Evolutionary conservation across 2,888 invertebrate species (phyloP).

Genomic region (Lymantria monacha): DNA sequence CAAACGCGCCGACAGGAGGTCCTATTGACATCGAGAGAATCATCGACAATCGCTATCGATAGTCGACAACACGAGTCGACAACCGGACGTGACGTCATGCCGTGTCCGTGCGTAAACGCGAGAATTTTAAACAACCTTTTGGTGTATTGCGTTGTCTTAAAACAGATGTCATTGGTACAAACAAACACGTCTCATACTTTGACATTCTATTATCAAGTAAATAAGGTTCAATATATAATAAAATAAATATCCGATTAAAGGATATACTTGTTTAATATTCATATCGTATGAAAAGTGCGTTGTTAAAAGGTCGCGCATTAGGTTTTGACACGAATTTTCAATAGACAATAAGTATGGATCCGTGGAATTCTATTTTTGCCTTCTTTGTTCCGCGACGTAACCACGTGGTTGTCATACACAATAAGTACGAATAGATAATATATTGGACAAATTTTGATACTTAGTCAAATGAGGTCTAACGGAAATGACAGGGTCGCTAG

Average conservation of each 20-base stretch:
- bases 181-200: constrained; percentile 49
- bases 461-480: background rate
- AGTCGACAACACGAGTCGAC: constrained; percentile 46
- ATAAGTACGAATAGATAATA: constrained; percentile 13
- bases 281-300: constrained; percentile 62
- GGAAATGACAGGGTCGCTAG: too few relatives aligned
- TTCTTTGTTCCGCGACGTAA: constrained; percentile 33
- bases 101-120: constrained; percentile 66
- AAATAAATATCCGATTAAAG: constrained; percentile 28
- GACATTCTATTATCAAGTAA: constrained; percentile 40
- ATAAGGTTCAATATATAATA: constrained; percentile 48
- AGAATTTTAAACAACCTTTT: constrained; percentile 80
- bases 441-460: constrained; percentile 13
- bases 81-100: constrained; percentile 76
- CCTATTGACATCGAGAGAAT: constrained; percentile 60
- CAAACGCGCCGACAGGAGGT: constrained; percentile 75
- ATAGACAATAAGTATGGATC: constrained; percentile 45
- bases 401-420: constrained; percentile 11
- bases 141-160: constrained; percentile 63
- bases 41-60: constrained; percentile 61
- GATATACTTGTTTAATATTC: constrained; percentile 61
- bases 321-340: constrained; percentile 62
- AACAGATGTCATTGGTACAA: constrained; percentile 68
- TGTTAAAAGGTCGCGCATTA: constrained; percentile 66
- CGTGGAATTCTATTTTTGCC: constrained; percentile 44